Percentiles rank a stretch among this genome's conserved stretches.
Conservation (phyloP, 2,888 invertebrate genomes). For the Liopterus haemorrhoidalis region DNA sequence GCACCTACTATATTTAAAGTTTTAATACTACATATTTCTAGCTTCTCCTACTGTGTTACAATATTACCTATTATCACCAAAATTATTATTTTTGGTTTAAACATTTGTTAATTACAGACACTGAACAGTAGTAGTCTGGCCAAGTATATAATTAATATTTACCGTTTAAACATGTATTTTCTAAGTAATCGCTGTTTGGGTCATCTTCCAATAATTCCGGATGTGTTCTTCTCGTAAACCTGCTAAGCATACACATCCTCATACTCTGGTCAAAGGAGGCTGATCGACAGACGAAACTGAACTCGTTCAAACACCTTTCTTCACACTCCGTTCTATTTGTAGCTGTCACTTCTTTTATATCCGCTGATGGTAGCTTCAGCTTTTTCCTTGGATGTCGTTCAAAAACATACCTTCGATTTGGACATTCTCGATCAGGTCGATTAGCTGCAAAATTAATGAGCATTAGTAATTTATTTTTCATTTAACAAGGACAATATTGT, state of each 20-base stretch:
- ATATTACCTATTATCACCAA: no score
- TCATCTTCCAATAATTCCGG: slow-evolving; percentile 80
- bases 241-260: slow-evolving; percentile 72
- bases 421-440: slow-evolving; percentile 82
- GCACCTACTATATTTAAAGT: no score
- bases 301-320: slow-evolving; percentile 83
- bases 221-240: slow-evolving; percentile 79
- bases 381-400: slow-evolving; percentile 82
- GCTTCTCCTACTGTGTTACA: no score
- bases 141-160: no score
- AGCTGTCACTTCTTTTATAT: slow-evolving; percentile 78
- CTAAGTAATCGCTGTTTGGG: slow-evolving; percentile 81
- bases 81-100: no score
- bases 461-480: slow-evolving; percentile 3
- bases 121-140: no score
- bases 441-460: slow-evolving; percentile 58
- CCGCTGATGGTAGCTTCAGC: slow-evolving; percentile 70
- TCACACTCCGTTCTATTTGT: slow-evolving; percentile 84
- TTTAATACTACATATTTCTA: no score
- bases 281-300: slow-evolving; percentile 82
- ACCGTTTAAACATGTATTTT: slow-evolving; percentile 87
- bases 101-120: no score
- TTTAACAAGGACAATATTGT: slow-evolving; percentile 7
- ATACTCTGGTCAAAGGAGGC: slow-evolving; percentile 75
- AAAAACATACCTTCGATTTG: slow-evolving; percentile 80